These are phyloP conservation scores for Scaptomyza pallida DNA, from an alignment of 1,140 invertebrate species.

Conservation along the genomic window DNA sequence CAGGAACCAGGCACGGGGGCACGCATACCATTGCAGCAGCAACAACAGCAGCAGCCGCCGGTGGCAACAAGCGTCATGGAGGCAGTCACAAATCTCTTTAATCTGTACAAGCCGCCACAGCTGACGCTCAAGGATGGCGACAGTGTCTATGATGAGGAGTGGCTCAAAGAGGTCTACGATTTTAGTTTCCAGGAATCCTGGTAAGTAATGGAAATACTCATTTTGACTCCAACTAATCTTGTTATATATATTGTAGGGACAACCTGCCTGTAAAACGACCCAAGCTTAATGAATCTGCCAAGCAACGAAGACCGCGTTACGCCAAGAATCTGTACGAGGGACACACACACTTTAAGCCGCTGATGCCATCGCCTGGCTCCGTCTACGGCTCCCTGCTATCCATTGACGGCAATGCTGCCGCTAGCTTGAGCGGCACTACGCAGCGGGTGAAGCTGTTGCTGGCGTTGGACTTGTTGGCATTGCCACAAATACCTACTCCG, in stretches of 20 bases:
- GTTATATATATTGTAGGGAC: slow-evolving; percentile 86
- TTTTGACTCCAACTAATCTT: not conserved
- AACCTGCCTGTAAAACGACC: slow-evolving; percentile 95
- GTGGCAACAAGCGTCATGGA: slow-evolving; percentile 49
- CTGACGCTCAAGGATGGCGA: slow-evolving; percentile 90
- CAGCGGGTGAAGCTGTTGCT: not conserved
- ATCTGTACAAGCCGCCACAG: slow-evolving; percentile 88
- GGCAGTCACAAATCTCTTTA: slow-evolving; percentile 67
- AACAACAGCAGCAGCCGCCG: not conserved
- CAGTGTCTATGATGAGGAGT: slow-evolving; percentile 90
- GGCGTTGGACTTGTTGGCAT: slow-evolving; percentile 63
- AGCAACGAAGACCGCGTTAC: slow-evolving; percentile 62
- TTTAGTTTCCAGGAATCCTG: slow-evolving; percentile 93
- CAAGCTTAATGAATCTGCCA: slow-evolving; percentile 85
- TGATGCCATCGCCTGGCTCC: slow-evolving; percentile 76
- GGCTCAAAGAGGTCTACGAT: slow-evolving; percentile 93
- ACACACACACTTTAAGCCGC: slow-evolving; percentile 86
- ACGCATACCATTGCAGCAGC: not conserved
- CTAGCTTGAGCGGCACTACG: not conserved
- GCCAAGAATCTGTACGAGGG: slow-evolving; percentile 86
- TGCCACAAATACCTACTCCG: slow-evolving; percentile 23
- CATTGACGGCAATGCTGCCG: slow-evolving; percentile 52
- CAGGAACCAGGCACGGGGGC: slow-evolving; percentile 56
- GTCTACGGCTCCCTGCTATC: slow-evolving; percentile 72
- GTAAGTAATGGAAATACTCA: slow-evolving; percentile 85